Base-by-base conservation (phyloP, 1,140 invertebrate genomes). In the Drosophila novamexicana region DNA sequence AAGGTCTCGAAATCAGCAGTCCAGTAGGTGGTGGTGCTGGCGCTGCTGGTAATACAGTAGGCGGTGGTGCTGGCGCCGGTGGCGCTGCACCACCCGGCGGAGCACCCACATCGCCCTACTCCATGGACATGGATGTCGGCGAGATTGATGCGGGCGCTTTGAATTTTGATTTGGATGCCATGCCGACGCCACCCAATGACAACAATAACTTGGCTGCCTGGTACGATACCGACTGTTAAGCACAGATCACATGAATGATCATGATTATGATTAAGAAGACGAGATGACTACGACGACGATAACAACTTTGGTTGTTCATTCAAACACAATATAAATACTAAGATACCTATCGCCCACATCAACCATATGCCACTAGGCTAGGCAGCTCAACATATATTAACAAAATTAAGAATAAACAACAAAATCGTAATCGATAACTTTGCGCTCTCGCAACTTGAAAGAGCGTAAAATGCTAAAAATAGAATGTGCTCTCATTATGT, bases 191-290 rank as follows among this genome's bases (percentile, higher is more conserved):
- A 47, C 97, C 97, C 54, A 96, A 96, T 81, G 97, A 97, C 92
- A 97, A 97, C 93, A 97, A 96, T 91, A 97, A 98, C 90, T 95
- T 97, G 59, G 97, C 97, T 75, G 97, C 97, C 81, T 98, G 98
- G 98, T 98, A 98, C 93, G 98, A 99, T 93, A 98, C 98, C 74
- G 98, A 98, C 93, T 95, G 98, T 84, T 99, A 96, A 94, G 70
- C 69, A 59, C 58, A 70, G 53, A 88, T 34, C 53, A 82, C 32
- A 14, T 53, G 34, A 39, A 70, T 9, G 58, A 42, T 42, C 40
- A 42, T 42, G 14, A n/a, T 14, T n/a, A 16, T 45, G 42, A 44
- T 44, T 52, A 61, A 37, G 50, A 54, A 61, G 47, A 57, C 18
- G 39, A 57, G 22, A 44, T 16, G 18, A 39, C 42, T 66, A 65